These are phyloP conservation scores for Rhaphigaster nebulosa DNA, from an alignment of 2,888 invertebrate species.

Conservation along the genomic window DNA sequence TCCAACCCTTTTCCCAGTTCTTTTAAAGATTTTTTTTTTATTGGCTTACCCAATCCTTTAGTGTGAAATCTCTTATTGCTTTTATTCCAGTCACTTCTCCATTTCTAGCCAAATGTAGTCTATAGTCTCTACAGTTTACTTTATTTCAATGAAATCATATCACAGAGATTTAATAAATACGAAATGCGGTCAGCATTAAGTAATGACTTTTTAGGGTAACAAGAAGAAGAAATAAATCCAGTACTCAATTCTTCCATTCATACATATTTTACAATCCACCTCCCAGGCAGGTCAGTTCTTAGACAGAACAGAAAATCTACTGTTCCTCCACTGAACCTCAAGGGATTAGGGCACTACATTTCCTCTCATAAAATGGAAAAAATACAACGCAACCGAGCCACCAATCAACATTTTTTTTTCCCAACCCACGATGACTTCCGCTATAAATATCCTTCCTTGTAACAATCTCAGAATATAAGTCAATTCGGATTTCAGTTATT, in stretches of 20 bases:
- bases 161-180: neutral
- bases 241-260: neutral
- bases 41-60: too few relatives aligned
- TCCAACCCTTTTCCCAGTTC: too few relatives aligned
- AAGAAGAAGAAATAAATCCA: neutral
- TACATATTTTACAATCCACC: neutral
- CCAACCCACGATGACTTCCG: too few relatives aligned
- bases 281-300: neutral
- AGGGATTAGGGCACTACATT: neutral
- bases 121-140: too few relatives aligned
- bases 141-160: neutral
- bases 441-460: neutral
- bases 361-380: constrained; percentile 2
- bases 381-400: neutral
- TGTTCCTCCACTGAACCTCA: neutral
- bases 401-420: neutral
- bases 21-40: too few relatives aligned
- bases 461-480: neutral
- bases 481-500: neutral
- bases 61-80: too few relatives aligned
- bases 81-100: too few relatives aligned
- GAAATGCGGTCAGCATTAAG: neutral
- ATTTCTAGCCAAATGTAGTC: too few relatives aligned
- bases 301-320: neutral
- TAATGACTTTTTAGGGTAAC: neutral